Base-by-base conservation (phyloP, 2,113 vertebrate genomes). In the Hystrix brachyura region DNA sequence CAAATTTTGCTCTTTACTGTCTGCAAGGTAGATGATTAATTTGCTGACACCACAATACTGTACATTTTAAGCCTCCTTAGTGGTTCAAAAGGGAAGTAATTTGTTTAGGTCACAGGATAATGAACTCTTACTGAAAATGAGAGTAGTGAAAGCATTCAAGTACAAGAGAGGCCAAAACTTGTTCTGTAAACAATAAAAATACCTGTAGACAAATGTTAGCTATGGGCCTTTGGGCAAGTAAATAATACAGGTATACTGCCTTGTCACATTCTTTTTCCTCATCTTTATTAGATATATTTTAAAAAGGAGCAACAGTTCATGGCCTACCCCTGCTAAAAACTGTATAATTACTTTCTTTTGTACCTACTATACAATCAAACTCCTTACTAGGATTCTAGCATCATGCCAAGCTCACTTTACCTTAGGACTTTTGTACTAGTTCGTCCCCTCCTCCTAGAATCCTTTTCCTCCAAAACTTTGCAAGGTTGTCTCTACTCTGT, bases 211-310 rank as follows among this genome's bases (percentile, higher is more conserved):
- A 8, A 85, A 81, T 9, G 82, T 21, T 84, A 59, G 46, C 29
- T 81, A 13, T 57, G 34, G 62, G 7, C 2, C 15, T 67, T 48
- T 92, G 53, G 18, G 38, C 51, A 84, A 76, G 88, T 46, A 80
- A 67, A 27, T 69, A 64, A 38, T 81, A 9, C 18, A 51, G 10
- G 34, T 15, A 95, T n/a, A 84, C 0, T 84, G 21, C 55, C 48
- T 85, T 86, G 32, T 74, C 60, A 83, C 59, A 80, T 83, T 91
- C 53, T 93, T 91, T 81, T 97, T 86, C 38, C 34, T 96, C 89
- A 95, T 74, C 38, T 65, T 88, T 92, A 81, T 69, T 34, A 87
- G 19, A 46, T 11, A 38, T 51, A 29, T 65, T 85, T 84, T 48
- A 57, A 76, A 92, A 93, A 91, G 48, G 51, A 57, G 0, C 29